Percentiles rank a stretch among this genome's conserved stretches.
These are phyloP conservation scores for Scytalopus superciliaris DNA, from an alignment of 2,113 vertebrate species.

Conservation along the genomic window DNA sequence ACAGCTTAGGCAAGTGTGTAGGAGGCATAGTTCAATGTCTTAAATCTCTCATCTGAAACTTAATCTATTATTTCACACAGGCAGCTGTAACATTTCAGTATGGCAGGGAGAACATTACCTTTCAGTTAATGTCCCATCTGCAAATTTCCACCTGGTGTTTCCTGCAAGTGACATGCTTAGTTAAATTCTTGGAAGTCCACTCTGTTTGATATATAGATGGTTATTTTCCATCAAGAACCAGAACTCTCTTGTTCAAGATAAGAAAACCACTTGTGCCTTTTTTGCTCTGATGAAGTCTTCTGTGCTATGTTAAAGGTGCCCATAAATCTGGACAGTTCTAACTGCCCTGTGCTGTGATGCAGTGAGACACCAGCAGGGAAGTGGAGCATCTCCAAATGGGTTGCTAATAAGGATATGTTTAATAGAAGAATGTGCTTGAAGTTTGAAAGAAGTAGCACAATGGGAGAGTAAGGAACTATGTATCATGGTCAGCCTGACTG, in stretches of 20 bases:
- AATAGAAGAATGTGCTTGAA: not conserved
- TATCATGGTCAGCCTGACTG: not conserved
- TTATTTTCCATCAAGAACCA: not conserved
- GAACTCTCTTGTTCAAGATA: not conserved
- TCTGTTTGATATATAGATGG: not conserved
- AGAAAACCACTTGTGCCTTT: fast-evolving
- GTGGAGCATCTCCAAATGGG: not conserved
- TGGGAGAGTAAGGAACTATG: not conserved
- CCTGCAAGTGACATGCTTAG: not conserved
- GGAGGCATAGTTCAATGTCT: not conserved
- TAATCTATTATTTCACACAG: not conserved
- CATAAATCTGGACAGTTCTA: not conserved
- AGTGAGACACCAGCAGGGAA: not conserved
- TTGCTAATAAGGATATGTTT: not conserved
- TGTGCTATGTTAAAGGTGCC: not conserved
- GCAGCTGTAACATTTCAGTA: not conserved
- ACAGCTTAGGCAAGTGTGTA: not conserved
- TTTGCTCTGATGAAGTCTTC: not conserved
- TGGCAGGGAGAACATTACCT: not conserved
- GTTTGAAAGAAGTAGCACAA: not conserved
- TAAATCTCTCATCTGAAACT: not conserved
- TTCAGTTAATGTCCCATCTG: not conserved
- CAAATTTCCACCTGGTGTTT: not conserved
- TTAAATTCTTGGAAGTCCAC: not conserved
- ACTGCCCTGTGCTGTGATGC: not conserved